Base-by-base conservation (phyloP, 2,888 invertebrate genomes). In the Rhogogaster chlorosoma region DNA sequence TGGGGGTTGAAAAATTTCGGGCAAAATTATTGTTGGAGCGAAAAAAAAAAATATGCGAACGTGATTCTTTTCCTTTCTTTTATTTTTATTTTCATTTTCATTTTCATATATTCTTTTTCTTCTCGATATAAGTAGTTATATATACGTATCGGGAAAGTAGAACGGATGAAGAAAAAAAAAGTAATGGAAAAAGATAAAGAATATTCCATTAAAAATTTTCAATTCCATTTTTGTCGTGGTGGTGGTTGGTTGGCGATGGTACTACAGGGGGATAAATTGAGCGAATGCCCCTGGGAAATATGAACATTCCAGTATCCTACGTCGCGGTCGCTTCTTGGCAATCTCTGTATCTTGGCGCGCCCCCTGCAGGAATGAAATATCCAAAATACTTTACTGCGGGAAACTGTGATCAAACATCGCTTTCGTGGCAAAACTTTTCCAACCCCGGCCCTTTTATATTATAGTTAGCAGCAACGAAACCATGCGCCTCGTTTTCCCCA, bases 341-440 rank as follows among this genome's bases (percentile, higher is more conserved):
- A 78, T 75, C 75, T 78, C 57, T 78, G 53, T 53, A 10, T 38
- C 38, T 29, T 32, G 6, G 36, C n/a, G 22, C 38, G 29, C 6
- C 2, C 36, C 26, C 18, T 64, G 32, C 64, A 18, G 82, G 82
- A 64, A 64, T 82, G 82, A 82, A 82, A 82, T 82, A 83, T 83
- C 83, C 45, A 83, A 83, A 83, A 83, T 83, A 83, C 83, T 83
- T 83, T 67, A 6, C 15, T n/a, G n/a, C 71, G 61, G 26, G 26
- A 18, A 67, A 45, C 83, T 70, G 83, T 83, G 67, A 83, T 83
- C 83, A 83, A 83, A 83, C 83, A 83, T 49, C 67, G 67, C 7
- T 83, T 61, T 61, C 22, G 80, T 32, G 4, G 18, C 42, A 4
- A 57, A 61, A 57, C 80, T 80, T 80, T 80, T 38, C 18, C 26